These are phyloP conservation scores for Loxodonta africana DNA, from an alignment of 2,113 vertebrate genomes.

Conservation along the genomic window DNA sequence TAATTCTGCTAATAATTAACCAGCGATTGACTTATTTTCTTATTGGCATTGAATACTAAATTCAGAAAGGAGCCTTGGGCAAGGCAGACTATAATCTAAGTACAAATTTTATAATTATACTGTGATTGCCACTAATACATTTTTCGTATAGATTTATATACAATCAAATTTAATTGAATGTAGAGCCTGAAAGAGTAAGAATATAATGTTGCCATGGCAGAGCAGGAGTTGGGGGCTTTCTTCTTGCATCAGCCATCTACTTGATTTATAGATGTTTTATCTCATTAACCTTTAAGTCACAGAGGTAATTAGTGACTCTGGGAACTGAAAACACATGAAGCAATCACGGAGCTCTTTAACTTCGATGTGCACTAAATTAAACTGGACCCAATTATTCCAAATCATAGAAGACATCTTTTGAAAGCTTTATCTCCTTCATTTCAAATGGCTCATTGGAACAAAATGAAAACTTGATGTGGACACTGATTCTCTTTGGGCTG, in stretches of 20 bases:
- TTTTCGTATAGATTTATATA: conserved; percentile 49
- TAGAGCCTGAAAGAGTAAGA: conserved; percentile 51
- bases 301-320: conserved; percentile 75
- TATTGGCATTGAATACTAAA: conserved; percentile 31
- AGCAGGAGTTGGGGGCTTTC: conserved; percentile 52
- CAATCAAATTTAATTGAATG: conserved; percentile 72
- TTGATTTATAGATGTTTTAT: conserved; percentile 81
- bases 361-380: conserved; percentile 16
- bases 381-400: conserved; percentile 53
- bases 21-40: conserved; percentile 23
- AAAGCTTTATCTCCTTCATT: conserved; percentile 47
- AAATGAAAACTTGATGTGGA: background rate
- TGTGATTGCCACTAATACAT: background rate
- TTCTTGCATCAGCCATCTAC: conserved; percentile 59
- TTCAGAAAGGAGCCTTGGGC: conserved; percentile 64
- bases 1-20: conserved; percentile 57
- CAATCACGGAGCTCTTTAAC: conserved; percentile 58
- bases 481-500: background rate
- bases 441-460: background rate
- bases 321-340: conserved; percentile 52
- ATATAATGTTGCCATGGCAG: background rate
- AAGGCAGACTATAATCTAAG: conserved; percentile 62
- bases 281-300: conserved; percentile 79
- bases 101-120: conserved; percentile 69
- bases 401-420: conserved; percentile 35